A percentile compares a stretch with the other conserved stretches of the same genome.
Conservation (phyloP, 2,113 vertebrate genomes). For the Gallinago media region DNA sequence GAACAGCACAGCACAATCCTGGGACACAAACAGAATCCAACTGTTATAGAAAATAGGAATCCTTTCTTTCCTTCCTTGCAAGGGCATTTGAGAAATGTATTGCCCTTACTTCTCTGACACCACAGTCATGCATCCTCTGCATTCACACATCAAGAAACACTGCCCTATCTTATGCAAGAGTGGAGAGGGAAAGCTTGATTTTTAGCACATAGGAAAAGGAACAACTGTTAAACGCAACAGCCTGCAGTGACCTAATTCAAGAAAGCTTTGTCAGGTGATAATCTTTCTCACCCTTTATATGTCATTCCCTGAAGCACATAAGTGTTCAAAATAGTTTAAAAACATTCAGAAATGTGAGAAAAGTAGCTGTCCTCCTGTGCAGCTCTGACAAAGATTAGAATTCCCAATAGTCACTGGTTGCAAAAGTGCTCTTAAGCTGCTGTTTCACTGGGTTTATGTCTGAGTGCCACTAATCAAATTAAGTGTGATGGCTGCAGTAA, state of each 20-base stretch:
- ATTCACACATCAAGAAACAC: background rate
- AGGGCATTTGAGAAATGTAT: background rate
- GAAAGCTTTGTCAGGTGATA: conserved; percentile 44
- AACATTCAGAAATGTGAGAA: conserved; percentile 4
- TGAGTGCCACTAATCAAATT: conserved; percentile 68
- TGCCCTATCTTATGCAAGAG: background rate
- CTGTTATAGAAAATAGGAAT: fast-evolving
- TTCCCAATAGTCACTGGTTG: conserved; percentile 42
- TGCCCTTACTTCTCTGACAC: background rate
- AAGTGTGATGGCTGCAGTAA: conserved; percentile 66
- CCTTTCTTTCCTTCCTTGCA: background rate
- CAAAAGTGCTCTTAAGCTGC: conserved; percentile 53
- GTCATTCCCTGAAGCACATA: background rate
- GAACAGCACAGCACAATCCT: background rate
- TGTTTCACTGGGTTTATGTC: conserved; percentile 41
- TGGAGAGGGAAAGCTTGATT: background rate
- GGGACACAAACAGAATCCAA: background rate
- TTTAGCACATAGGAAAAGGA: background rate
- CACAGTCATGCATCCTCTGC: background rate
- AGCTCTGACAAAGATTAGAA: conserved; percentile 25
- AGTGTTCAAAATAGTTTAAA: conserved; percentile 37
- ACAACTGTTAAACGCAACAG: conserved; percentile 6
- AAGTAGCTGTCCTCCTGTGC: conserved; percentile 16
- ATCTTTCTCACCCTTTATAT: conserved; percentile 28
- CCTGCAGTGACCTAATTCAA: conserved; percentile 39